A percentile compares a stretch with the other conserved stretches of the same genome.
Evolutionary conservation across 1,140 invertebrate species (phyloP).

Genomic region (Drosophila nigrodunni): DNA sequence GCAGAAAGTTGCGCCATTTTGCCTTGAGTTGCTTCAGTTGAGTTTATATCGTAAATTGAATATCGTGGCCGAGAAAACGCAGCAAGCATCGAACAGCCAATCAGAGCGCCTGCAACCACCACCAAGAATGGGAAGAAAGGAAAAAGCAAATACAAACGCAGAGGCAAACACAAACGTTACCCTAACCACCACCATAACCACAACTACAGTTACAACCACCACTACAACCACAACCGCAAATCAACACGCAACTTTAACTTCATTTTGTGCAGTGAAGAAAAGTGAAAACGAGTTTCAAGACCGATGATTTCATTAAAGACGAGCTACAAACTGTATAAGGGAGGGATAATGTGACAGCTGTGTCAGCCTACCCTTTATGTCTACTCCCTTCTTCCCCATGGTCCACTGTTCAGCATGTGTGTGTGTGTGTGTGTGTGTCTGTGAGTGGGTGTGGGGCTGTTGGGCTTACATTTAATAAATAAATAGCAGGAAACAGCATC

Average conservation of each 20-base stretch:
- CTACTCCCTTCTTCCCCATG: background rate
- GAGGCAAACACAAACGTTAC: slow-evolving; percentile 1
- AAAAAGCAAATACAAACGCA: background rate
- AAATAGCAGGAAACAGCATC: slow-evolving; percentile 70
- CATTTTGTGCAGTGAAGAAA: slow-evolving; percentile 41
- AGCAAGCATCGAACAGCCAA: slow-evolving; percentile 37
- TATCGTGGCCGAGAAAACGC: slow-evolving; percentile 40
- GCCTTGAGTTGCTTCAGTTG: background rate
- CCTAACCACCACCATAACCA: slow-evolving; percentile 5
- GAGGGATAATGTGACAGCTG: slow-evolving; percentile 76
- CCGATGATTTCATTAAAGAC: slow-evolving; percentile 46
- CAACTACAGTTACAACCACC: background rate
- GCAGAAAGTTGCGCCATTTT: slow-evolving; percentile 48
- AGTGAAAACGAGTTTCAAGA: slow-evolving; percentile 39
- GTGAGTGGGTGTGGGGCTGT: background rate
- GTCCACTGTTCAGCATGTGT: slow-evolving; percentile 24
- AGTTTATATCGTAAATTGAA: slow-evolving; percentile 46
- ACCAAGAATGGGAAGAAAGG: background rate
- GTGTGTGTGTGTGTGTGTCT: slow-evolving; percentile 16
- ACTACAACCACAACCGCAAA: background rate
- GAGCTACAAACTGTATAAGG: slow-evolving; percentile 4
- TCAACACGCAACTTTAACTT: slow-evolving; percentile 40
- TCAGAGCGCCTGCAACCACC: slow-evolving; percentile 29
- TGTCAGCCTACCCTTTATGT: slow-evolving; percentile 67
- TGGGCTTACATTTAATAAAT: slow-evolving; percentile 72